These are phyloP conservation scores for Propithecus perrieri DNA, from an alignment of 2,797 vertebrate genomes.

Conservation along the genomic window DNA sequence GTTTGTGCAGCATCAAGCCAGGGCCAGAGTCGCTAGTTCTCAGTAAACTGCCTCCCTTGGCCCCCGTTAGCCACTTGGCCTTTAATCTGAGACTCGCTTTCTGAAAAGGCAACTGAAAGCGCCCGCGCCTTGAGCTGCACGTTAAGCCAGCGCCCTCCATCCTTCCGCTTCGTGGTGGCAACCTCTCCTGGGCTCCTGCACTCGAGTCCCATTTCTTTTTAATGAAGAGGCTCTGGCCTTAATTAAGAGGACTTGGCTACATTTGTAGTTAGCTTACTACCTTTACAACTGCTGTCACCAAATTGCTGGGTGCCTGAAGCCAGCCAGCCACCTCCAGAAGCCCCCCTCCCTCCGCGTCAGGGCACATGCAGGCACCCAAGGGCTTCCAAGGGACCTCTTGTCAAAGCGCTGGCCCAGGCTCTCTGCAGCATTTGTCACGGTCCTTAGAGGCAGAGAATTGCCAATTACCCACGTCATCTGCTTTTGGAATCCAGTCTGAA, in stretches of 20 bases:
- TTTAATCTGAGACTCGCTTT: not conserved
- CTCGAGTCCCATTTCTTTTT: conserved; percentile 23
- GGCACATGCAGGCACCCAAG: not conserved
- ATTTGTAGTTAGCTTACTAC: not conserved
- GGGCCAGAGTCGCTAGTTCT: not conserved
- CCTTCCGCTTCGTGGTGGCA: not conserved
- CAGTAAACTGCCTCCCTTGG: not conserved
- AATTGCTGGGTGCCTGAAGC: not conserved
- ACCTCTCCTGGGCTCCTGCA: not conserved
- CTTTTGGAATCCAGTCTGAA: conserved; percentile 39
- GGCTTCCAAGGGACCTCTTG: not conserved
- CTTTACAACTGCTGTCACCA: not conserved
- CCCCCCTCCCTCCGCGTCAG: not conserved
- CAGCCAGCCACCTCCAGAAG: not conserved
- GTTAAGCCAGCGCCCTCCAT: not conserved
- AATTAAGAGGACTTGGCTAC: conserved; percentile 19
- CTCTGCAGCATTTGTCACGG: not conserved
- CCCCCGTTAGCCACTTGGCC: not conserved
- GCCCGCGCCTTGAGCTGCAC: not conserved
- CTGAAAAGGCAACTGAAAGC: not conserved
- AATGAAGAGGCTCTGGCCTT: conserved; percentile 40
- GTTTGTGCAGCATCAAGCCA: not conserved
- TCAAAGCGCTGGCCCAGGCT: not conserved
- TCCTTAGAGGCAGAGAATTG: not conserved
- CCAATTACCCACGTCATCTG: not conserved